Base-by-base conservation (phyloP, 2,113 vertebrate genomes). In the Puntigrus tetrazona region DNA sequence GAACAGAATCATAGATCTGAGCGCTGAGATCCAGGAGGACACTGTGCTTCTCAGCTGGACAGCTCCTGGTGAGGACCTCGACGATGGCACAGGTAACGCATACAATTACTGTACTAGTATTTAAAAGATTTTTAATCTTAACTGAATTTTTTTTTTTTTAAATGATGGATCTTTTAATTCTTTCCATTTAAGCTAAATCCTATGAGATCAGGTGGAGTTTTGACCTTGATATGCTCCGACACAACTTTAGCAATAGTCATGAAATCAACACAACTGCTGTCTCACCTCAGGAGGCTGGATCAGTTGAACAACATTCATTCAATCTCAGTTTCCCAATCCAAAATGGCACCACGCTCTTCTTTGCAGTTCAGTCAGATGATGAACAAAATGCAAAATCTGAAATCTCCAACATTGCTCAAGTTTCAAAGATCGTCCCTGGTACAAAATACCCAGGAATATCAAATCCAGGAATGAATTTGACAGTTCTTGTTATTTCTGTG, bases 11-110 rank as follows among this genome's bases (percentile, higher is more conserved):
- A 89, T 72, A 85, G 91, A 94, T 87, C 89, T 94, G 69, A 87
- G 88, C 55, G 91, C 92, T 41, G 65, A 83, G 59, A 82, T 83
- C 47, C 79, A 83, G 25, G 89, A 90, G 36, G 82, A 92, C 31
- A 22, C 83, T 2, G 84, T 94, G 43, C 18, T 81, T 79, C 90
- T 94, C 18, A 91, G 61, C 9, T 93, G 92, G 93, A 94, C 92
- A 25, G 92, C 92, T 38, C 89, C 92, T 31, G 94, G 92, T 84
- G 92, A 90, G n/a, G 81, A 94, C 85, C 91, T 88, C 9, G 94
- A 95, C 67, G 87, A 91, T 52, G 92, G 92, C 6, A 89, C 86
- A 55, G 92, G 93, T 95, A 52, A 81, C 9, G 2, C 34, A 43
- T 10, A 25, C 22, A 76, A 2, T 76, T 25, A 16, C 25, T 36